Conservation (phyloP, 2,113 vertebrate species). For the Saguinus imperator region DNA sequence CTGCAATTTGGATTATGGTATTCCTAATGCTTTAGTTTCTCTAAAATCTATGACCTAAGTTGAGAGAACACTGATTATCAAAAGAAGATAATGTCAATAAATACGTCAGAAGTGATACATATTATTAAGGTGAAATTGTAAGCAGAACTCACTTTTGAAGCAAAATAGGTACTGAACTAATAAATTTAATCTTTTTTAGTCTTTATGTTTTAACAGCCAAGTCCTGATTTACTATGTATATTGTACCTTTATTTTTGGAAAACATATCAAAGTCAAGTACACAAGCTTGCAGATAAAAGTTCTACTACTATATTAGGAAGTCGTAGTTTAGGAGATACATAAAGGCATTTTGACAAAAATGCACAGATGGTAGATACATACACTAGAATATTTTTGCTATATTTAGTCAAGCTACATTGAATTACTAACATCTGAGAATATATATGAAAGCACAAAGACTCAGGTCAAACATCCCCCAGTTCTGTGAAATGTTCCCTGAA, state of each 20-base stretch:
- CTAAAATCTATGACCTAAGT: neutral
- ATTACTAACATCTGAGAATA: constrained; percentile 45
- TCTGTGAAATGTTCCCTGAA: neutral
- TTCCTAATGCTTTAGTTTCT: neutral
- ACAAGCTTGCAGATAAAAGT: neutral
- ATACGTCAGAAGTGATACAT: neutral
- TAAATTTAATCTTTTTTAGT: constrained; percentile 9
- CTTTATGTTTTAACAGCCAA: neutral
- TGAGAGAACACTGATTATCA: neutral
- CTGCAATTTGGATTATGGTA: neutral
- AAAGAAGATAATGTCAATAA: neutral
- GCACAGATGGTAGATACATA: neutral
- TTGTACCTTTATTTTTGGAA: constrained; percentile 32
- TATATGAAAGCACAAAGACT: neutral
- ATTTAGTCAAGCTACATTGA: constrained; percentile 47
- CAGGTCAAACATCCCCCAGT: neutral
- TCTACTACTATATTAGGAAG: constrained; percentile 44
- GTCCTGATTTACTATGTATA: neutral
- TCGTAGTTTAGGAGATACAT: constrained; percentile 24
- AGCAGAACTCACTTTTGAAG: neutral
- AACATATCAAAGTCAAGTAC: constrained; percentile 10
- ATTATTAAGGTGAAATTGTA: neutral
- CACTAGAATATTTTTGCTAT: constrained; percentile 52
- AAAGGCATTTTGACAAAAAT: constrained; percentile 39
- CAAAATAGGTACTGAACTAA: neutral